A percentile compares a stretch with the other conserved stretches of the same genome.
phyloP scores from a whole-genome alignment of 1,140 invertebrate species.

The Sipha flava region DNA sequence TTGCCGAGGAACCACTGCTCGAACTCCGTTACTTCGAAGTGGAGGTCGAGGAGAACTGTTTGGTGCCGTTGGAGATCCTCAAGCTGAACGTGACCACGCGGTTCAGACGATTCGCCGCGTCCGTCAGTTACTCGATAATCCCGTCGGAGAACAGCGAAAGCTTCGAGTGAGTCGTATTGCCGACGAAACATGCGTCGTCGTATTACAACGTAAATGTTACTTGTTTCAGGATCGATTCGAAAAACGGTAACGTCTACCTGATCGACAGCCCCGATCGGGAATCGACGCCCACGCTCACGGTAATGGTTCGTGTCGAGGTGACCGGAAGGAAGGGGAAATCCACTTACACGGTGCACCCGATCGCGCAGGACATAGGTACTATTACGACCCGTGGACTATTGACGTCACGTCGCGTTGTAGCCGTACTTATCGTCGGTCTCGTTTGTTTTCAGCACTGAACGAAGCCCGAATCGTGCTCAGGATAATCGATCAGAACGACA shows the following conservation, averaged over 20 bases:
- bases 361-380: slow-evolving; percentile 54
- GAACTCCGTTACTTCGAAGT: slow-evolving; percentile 66
- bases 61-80: slow-evolving; percentile 58
- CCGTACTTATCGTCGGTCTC: not conserved
- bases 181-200: not conserved
- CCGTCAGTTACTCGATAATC: slow-evolving; percentile 22
- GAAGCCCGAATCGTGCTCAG: slow-evolving; percentile 62
- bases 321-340: slow-evolving; percentile 51
- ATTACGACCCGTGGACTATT: not conserved
- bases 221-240: slow-evolving; percentile 59
- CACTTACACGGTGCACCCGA: slow-evolving; percentile 60
- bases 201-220: slow-evolving; percentile 33
- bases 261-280: slow-evolving; percentile 61
- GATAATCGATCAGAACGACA: slow-evolving; percentile 73
- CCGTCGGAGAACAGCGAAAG: slow-evolving; percentile 42
- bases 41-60: slow-evolving; percentile 64
- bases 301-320: slow-evolving; percentile 59
- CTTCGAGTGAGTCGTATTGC: not conserved
- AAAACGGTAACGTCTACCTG: slow-evolving; percentile 62
- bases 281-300: slow-evolving; percentile 53
- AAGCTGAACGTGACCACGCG: slow-evolving; percentile 53
- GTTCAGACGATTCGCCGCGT: not conserved
- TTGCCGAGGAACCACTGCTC: slow-evolving; percentile 49
- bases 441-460: slow-evolving; percentile 46
- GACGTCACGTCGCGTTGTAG: too few species aligned